Evolutionary conservation across 2,113 vertebrate genomes (phyloP), one percentile per base, ranked within the genome.

Genomic region (Scomber colias): DNA sequence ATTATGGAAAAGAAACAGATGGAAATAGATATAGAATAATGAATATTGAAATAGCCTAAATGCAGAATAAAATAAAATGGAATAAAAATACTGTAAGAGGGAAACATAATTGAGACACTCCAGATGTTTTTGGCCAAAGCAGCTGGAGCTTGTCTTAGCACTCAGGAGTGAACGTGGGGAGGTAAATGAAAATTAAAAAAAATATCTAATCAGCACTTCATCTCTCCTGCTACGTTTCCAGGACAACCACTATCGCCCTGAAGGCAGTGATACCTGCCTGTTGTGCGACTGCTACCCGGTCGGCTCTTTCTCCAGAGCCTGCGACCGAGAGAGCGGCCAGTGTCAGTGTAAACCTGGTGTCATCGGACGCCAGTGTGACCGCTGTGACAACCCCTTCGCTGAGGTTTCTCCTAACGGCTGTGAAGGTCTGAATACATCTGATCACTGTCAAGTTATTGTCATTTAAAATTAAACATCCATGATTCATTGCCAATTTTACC

Each of bases 371-470:
- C 97, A 96, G 90, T 99, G 98, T 45, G 97, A 99, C 89, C 97
- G 84, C 88, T 99, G 98, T 9, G 98, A 99, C 90, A 99, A 99
- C 86, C 98, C 98, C 6, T 99, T 99, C 0, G 98, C 98, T 0
- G 98, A 99, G 90, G 97, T 99, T 61, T 97, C 97, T 0, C 80
- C 94, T 46, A 95, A 94, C 0, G 98, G 97, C 89, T 99, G 97
- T 0, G 97, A 99, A 96, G 97, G 98, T 97, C 66, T 71, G 95
- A 62, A 63, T n/a, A 8, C 5, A 3, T 57, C 10, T 17, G 0
- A 53, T 66, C 8, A 73, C 50, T 48, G 11, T 75, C 30, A 40
- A 1, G 0, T 21, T 3, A 44, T 11, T 17, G 12, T 19, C 54
- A 63, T 30, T 13, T 3, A 68, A 67, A 0, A 61, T 64, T 60